Base-by-base conservation (phyloP, 2,888 invertebrate genomes). In the Pherbina coryleti region DNA sequence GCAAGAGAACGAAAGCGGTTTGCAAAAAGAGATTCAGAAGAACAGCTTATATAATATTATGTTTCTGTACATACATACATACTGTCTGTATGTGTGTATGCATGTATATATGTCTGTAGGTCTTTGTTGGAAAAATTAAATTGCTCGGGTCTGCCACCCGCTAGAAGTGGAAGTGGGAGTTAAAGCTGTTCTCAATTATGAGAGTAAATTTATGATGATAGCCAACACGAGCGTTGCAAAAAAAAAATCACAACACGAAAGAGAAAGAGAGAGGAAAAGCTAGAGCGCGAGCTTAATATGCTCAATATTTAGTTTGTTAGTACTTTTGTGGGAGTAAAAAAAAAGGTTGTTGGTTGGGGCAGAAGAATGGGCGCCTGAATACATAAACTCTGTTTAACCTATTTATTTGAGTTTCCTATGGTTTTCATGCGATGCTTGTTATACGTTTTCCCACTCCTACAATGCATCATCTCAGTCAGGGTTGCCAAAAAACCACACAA, bases 391-490 rank as follows among this genome's bases (percentile, higher is more conserved):
- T 62, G 70, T 69, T 74, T 79, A 76, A 79, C 79, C 79, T 79
- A 79, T 79, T 75, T 79, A 77, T 75, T 79, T 73, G 37, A 37
- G 57, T 62, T 69, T 62, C 22, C 70, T 84, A 82, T 83, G 70
- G 60, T 70, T 69, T 37, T 60, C 17, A 28, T 34, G 67, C 44
- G 55, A 37, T 55, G n/a, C 66, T 67, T 37, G 67, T 67, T 75
- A 75, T 66, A 37, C 31, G 22, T 69, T 22, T 69, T 11, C 64
- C 64, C 34, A 31, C 34, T 64, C 17, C 44, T 44, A 44, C 64
- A 28, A 31, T 60, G 9, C 57, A 14, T 49, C 14, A 49, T 75
- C 51, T 55, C 19, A 37, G 37, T 37, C 60, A 77, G 76, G 64
- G 76, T 71, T 76, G 77, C 75, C 75, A 67, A 75, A 74, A 51